A percentile compares a stretch with the other conserved stretches of the same genome.
These are phyloP conservation scores for Rhyacophila evoluta DNA, from an alignment of 2,888 invertebrate genomes.

Conservation along the genomic window DNA sequence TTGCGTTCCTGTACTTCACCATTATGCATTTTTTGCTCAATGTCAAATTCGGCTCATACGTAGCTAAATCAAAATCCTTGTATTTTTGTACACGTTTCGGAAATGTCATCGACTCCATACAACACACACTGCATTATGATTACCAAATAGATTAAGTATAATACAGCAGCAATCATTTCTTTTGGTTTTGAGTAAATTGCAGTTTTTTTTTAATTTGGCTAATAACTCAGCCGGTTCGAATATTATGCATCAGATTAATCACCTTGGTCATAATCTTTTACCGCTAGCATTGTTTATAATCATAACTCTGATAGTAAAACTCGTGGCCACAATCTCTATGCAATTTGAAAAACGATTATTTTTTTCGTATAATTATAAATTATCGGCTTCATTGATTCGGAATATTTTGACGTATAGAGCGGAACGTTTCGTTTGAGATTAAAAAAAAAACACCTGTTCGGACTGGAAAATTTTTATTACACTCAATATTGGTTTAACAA, in stretches of 20 bases:
- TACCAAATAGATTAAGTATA: too few relatives aligned
- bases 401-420: conserved; percentile 13
- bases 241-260: not conserved
- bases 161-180: too few relatives aligned
- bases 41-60: too few relatives aligned
- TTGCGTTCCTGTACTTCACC: too few relatives aligned
- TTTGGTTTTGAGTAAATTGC: too few relatives aligned
- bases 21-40: too few relatives aligned
- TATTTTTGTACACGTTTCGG: too few relatives aligned
- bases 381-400: conserved; percentile 8
- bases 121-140: too few relatives aligned
- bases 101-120: too few relatives aligned
- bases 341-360: not conserved
- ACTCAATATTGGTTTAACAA: not conserved
- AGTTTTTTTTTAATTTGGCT: too few relatives aligned
- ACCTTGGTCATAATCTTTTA: not conserved
- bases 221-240: too few relatives aligned
- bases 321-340: not conserved
- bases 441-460: not conserved
- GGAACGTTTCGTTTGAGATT: not conserved
- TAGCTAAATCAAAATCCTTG: too few relatives aligned
- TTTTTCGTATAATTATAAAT: not conserved
- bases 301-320: not conserved
- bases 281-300: not conserved
- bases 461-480: not conserved